Evolutionary conservation across 2,113 vertebrate species (phyloP).

Genomic region (Morone chrysops): DNA sequence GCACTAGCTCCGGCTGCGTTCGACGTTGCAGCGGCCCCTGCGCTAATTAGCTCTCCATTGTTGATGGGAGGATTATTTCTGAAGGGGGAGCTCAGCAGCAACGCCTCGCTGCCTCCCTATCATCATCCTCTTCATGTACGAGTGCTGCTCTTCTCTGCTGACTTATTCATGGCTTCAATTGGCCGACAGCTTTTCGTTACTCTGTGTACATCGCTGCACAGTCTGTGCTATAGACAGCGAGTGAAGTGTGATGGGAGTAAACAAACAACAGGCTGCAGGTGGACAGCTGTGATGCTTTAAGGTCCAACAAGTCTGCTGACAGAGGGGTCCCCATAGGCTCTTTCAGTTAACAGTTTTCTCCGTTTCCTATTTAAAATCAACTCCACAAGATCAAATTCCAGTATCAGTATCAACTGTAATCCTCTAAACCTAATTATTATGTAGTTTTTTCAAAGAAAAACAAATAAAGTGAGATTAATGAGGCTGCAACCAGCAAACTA

Average conservation of each 20-base stretch:
- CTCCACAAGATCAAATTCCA: slow-evolving; percentile 12
- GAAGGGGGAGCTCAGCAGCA: slow-evolving; percentile 57
- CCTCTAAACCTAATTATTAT: slow-evolving; percentile 2
- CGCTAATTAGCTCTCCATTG: slow-evolving; percentile 83
- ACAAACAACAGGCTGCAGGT: slow-evolving; percentile 16
- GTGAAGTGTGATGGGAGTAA: slow-evolving; percentile 29
- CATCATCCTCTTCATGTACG: slow-evolving; percentile 63
- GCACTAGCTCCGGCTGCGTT: slow-evolving; percentile 52
- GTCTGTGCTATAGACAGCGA: slow-evolving; percentile 3
- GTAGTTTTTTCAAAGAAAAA: slow-evolving; percentile 6
- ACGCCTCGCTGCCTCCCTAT: slow-evolving; percentile 61
- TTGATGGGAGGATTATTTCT: slow-evolving; percentile 71
- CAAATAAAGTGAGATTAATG: slow-evolving; percentile 14
- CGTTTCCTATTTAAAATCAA: slow-evolving; percentile 33
- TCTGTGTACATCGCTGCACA: slow-evolving; percentile 28
- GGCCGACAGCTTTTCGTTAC: slow-evolving; percentile 59
- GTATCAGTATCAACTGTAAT: neutral
- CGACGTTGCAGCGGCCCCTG: slow-evolving; percentile 50
- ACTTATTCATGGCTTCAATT: slow-evolving; percentile 66
- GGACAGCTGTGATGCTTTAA: slow-evolving; percentile 51
- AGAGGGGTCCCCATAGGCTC: slow-evolving; percentile 21
- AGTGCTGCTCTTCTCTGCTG: slow-evolving; percentile 61
- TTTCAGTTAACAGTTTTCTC: neutral
- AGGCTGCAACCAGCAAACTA: neutral
- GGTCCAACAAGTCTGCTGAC: slow-evolving; percentile 47